Evolutionary conservation across 2,888 invertebrate genomes (phyloP), one percentile per base, ranked within the genome.

Genomic region (Isotomurus palustris): DNA sequence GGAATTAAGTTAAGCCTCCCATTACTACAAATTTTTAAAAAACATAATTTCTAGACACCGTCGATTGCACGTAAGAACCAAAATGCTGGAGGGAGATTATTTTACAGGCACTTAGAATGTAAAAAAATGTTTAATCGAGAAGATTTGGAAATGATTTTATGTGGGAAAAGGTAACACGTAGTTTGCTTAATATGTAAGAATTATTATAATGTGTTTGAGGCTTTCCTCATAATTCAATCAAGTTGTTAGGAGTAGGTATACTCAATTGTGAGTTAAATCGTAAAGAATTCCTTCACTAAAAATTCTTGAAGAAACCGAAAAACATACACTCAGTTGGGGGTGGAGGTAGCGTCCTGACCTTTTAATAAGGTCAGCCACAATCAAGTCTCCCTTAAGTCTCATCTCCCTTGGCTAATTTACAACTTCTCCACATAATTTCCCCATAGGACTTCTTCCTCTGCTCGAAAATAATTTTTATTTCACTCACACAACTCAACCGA

Each of bases 281-380:
- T 25, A 22, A n/a, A 50, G 14, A 36, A 38, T 29, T 38, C 19
- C 28, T 24, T 36, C 17, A 36, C 43, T 43, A 38, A 22, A 50
- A 50, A 38, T n/a, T n/a, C n/a, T n/a, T n/a, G n/a, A n/a, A 40
- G 36, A 35, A 21, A 49, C 50, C 50, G 58, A 62, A 62, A 62
- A 58, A 62, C 59, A 56, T 59, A 62, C 53, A 62, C 58, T 32
- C 59, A 56, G 62, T 56, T 48, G 58, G 62, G 50, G 48, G 14
- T 28, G 59, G 53, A 53, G 66, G 59, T 60, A 60, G 65, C 68
- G 58, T 60, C 59, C 54, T 68, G 69, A 69, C 69, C 69, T 69
- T 69, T 63, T 69, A 67, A 69, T 67, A 69, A 69, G 67, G 69
- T 69, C 69, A 64, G 58, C 53, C 64, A 61, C 58, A 64, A 64